Evolutionary conservation across 2,888 invertebrate genomes (phyloP).

Genomic region (Lasioglossum zephyrum): DNA sequence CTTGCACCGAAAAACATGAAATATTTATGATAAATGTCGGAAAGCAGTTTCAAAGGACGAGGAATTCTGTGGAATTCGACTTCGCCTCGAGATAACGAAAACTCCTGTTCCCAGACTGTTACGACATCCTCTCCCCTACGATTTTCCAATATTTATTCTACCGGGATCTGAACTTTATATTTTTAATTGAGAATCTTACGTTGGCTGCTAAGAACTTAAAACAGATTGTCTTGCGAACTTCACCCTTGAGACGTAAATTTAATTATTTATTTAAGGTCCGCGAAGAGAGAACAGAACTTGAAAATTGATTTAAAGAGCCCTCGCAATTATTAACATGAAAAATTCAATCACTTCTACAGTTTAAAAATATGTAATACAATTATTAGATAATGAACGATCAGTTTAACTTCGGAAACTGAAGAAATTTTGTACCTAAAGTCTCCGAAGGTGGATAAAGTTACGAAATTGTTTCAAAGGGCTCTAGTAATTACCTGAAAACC

Average conservation of each 20-base stretch:
- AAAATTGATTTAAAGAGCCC: background rate
- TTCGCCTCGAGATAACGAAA: background rate
- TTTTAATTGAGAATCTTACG: background rate
- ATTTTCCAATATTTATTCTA: slow-evolving; percentile 5
- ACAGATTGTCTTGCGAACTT: background rate
- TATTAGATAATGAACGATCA: background rate
- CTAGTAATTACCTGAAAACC: background rate
- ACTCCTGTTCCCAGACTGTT: background rate
- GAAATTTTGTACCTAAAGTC: background rate
- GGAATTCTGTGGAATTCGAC: background rate
- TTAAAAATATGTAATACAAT: background rate
- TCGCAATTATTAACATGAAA: background rate
- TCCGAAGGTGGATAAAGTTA: background rate
- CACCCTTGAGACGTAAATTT: background rate
- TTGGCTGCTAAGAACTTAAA: background rate
- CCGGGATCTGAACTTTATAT: background rate
- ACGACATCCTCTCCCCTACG: background rate
- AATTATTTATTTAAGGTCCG: background rate
- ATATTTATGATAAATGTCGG: background rate
- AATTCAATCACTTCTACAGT: background rate
- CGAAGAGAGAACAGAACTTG: background rate
- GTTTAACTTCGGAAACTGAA: background rate
- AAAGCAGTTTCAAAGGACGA: background rate
- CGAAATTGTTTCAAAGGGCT: background rate
- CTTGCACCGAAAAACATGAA: background rate